Conservation (phyloP, 2,113 vertebrate species). For the Cyprinodon variegatus region DNA sequence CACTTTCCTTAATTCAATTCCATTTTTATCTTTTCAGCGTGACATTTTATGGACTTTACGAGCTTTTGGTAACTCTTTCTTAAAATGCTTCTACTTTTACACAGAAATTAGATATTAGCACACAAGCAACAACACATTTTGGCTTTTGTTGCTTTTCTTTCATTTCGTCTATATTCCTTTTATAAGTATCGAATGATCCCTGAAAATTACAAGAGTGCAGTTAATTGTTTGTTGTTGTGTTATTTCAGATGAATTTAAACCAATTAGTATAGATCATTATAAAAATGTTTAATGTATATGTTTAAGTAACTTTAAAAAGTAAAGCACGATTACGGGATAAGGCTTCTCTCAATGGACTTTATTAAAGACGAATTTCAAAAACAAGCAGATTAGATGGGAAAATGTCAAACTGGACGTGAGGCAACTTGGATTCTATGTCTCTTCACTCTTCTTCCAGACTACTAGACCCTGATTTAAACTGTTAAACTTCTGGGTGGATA, state of each 20-base stretch:
- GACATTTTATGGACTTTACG: background rate
- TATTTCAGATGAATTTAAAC: background rate
- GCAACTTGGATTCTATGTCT: background rate
- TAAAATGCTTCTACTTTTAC: background rate
- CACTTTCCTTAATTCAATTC: background rate
- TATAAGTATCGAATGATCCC: background rate
- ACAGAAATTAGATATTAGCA: background rate
- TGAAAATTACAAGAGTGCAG: background rate
- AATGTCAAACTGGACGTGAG: background rate
- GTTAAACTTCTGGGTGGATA: too few relatives aligned
- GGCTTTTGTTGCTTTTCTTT: background rate
- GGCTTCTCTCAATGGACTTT: background rate
- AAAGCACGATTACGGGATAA: background rate
- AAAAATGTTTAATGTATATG: background rate
- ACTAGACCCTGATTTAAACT: background rate
- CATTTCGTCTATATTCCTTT: background rate
- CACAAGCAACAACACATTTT: background rate
- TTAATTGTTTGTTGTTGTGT: background rate
- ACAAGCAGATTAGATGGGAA: background rate
- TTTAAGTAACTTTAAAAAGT: background rate
- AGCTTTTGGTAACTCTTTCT: background rate
- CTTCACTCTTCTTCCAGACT: background rate
- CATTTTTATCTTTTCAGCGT: background rate
- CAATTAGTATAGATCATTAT: background rate
- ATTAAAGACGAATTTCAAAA: background rate